These are phyloP conservation scores for Camptogramma bilineatum DNA, from an alignment of 2,888 invertebrate genomes.

Conservation along the genomic window DNA sequence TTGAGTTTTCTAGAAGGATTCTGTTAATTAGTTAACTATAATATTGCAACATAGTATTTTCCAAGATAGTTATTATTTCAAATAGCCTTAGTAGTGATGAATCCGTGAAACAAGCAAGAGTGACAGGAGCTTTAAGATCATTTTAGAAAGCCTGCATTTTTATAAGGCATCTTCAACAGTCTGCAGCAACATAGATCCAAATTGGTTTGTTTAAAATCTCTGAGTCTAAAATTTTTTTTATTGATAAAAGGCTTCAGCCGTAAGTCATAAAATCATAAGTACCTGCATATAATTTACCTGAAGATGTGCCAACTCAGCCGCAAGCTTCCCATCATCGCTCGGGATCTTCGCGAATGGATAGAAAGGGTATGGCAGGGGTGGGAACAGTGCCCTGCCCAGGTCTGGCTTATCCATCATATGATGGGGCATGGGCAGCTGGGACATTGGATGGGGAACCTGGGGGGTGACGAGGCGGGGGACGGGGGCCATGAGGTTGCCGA, in stretches of 20 bases:
- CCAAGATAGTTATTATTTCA: no score
- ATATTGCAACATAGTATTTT: no score
- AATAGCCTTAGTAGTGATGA: no score
- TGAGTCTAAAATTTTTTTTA: no score
- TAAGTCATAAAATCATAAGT: slow-evolving; percentile 25
- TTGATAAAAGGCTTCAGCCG: background rate
- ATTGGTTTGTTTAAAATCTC: no score
- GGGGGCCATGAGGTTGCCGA: slow-evolving; percentile 87
- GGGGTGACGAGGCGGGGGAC: slow-evolving; percentile 80
- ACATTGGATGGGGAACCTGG: slow-evolving; percentile 75
- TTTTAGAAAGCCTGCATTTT: no score
- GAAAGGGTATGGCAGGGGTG: slow-evolving; percentile 89
- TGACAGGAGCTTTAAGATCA: no score
- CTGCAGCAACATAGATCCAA: no score
- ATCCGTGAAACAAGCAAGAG: no score
- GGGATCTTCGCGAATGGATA: slow-evolving; percentile 88
- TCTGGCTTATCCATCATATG: slow-evolving; percentile 87
- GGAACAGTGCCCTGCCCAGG: slow-evolving; percentile 88
- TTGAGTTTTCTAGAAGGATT: background rate
- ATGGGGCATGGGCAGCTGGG: slow-evolving; percentile 76
- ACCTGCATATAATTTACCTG: slow-evolving; percentile 63
- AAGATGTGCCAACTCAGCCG: slow-evolving; percentile 89
- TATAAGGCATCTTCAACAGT: no score
- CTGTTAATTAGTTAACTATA: no score
- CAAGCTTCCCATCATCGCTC: slow-evolving; percentile 84